A percentile compares a stretch with the other conserved stretches of the same genome.
Conservation (phyloP, 2,888 invertebrate species). For the Hypomecis atomaria region DNA sequence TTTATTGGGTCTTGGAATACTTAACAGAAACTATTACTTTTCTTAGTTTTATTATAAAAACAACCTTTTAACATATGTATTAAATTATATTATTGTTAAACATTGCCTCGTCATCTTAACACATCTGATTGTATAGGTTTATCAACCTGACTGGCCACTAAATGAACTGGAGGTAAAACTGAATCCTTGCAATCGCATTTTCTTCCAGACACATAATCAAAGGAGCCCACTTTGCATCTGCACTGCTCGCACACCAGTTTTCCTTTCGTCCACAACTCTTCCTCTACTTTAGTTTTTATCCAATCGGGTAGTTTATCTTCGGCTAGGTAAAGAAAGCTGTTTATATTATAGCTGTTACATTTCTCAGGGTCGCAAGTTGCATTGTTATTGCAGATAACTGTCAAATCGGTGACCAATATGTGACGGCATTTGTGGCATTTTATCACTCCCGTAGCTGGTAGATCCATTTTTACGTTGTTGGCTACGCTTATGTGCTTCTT, state of each 20-base stretch:
- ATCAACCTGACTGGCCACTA: slow-evolving; percentile 87
- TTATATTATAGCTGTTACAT: slow-evolving; percentile 65
- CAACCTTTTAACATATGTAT: slow-evolving; percentile 6
- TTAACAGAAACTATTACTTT: too few relatives aligned
- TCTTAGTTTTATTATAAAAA: slow-evolving; percentile 2
- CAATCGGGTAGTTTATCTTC: slow-evolving; percentile 85
- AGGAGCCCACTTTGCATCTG: slow-evolving; percentile 86
- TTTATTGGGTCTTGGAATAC: too few relatives aligned
- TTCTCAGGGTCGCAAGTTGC: slow-evolving; percentile 50
- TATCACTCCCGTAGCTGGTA: slow-evolving; percentile 46
- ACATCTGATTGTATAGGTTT: slow-evolving; percentile 55
- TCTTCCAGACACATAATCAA: slow-evolving; percentile 87
- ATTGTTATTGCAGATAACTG: slow-evolving; percentile 43
- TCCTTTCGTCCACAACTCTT: slow-evolving; percentile 87
- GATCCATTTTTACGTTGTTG: slow-evolving; percentile 37
- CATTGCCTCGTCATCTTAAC: slow-evolving; percentile 9
- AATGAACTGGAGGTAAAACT: slow-evolving; percentile 85
- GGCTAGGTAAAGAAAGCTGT: slow-evolving; percentile 76
- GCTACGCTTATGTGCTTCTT: background rate
- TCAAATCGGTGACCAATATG: slow-evolving; percentile 58
- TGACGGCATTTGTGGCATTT: slow-evolving; percentile 81
- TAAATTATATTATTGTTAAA: slow-evolving; percentile 7
- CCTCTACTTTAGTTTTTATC: slow-evolving; percentile 81
- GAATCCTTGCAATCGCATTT: slow-evolving; percentile 85
- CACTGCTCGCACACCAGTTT: slow-evolving; percentile 87